Percentiles rank a stretch among this genome's conserved stretches.
Conservation (phyloP, 2,113 vertebrate species). For the Cnemophilus loriae region DNA sequence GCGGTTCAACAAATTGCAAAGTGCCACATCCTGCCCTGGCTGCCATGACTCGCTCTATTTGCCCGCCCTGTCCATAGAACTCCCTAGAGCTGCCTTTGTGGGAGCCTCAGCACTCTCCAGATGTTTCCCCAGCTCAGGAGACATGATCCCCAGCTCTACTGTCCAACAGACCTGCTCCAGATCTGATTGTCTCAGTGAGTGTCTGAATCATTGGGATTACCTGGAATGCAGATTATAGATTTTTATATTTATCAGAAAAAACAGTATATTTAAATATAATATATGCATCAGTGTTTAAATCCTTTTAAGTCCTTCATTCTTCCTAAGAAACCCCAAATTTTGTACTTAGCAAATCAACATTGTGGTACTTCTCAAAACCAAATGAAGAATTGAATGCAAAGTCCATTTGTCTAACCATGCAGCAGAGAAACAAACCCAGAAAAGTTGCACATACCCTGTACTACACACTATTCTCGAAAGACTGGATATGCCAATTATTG, state of each 20-base stretch:
- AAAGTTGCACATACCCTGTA: neutral
- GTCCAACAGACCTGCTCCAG: neutral
- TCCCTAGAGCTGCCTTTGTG: neutral
- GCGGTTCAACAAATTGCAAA: neutral
- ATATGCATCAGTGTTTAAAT: neutral
- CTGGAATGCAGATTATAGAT: neutral
- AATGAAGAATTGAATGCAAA: neutral
- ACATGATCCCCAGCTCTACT: neutral
- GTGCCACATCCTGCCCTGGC: neutral
- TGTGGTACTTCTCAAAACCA: neutral
- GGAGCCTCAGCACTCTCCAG: neutral
- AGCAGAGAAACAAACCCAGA: neutral
- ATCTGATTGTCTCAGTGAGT: neutral
- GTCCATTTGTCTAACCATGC: neutral
- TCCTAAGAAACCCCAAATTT: neutral
- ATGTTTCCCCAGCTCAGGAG: neutral
- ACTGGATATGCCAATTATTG: neutral
- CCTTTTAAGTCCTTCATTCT: neutral
- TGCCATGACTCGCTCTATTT: neutral
- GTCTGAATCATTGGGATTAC: neutral
- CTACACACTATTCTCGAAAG: neutral
- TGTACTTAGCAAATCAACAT: neutral
- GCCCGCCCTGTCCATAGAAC: accelerated
- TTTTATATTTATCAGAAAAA: neutral
- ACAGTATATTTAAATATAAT: neutral